These are phyloP conservation scores for Parotia lawesii DNA, from an alignment of 2,113 vertebrate genomes.

Conservation along the genomic window DNA sequence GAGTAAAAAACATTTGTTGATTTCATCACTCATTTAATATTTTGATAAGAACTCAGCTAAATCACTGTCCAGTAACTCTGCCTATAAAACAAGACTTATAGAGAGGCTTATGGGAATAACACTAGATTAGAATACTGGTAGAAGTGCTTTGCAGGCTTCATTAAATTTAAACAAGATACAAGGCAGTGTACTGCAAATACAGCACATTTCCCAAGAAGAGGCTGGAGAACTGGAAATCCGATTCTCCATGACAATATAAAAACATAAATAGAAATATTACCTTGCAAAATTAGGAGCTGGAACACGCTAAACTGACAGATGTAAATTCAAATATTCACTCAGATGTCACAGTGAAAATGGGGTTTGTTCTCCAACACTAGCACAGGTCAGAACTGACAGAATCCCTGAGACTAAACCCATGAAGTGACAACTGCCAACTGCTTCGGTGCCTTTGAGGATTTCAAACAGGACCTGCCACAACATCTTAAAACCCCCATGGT, in stretches of 20 bases:
- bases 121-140: neutral
- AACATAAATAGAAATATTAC: neutral
- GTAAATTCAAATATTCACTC: neutral
- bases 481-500: fast-evolving
- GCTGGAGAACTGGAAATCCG: neutral
- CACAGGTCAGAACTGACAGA: neutral
- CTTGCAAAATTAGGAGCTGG: neutral
- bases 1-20: neutral
- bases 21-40: neutral
- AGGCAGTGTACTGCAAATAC: neutral
- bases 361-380: neutral
- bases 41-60: neutral
- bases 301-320: neutral
- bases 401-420: neutral
- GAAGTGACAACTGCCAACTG: neutral
- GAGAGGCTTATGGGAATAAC: neutral
- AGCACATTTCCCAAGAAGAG: neutral
- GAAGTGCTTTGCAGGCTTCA: neutral
- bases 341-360: neutral
- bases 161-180: neutral
- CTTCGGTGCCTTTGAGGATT: neutral
- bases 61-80: neutral
- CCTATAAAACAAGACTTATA: neutral
- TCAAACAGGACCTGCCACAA: fast-evolving
- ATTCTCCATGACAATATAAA: neutral